Evolutionary conservation across 2,797 vertebrate genomes (phyloP).

Genomic region (Anguilla marmorata): DNA sequence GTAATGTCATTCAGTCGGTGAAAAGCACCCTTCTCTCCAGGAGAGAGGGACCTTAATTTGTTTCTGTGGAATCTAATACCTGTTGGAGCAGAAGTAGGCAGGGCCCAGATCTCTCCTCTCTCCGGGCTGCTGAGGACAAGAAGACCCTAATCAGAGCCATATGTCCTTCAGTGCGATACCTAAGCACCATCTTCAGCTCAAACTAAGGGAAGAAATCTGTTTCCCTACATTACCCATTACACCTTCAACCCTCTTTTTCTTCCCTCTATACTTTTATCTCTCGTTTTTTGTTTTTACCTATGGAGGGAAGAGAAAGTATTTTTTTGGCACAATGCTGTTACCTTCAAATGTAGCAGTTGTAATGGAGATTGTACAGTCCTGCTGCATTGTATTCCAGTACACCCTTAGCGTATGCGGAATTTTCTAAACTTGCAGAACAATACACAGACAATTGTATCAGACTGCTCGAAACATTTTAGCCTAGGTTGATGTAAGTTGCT

Average conservation of each 20-base stretch:
- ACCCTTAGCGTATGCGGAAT: no score
- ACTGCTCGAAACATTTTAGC: no score
- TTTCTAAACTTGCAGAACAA: no score
- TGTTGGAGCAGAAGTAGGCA: conserved; percentile 54
- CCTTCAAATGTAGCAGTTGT: conserved; percentile 39
- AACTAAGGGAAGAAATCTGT: neutral
- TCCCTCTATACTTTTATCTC: conserved; percentile 39
- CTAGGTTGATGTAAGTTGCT: no score
- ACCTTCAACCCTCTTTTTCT: neutral
- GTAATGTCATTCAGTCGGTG: conserved; percentile 65
- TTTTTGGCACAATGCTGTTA: conserved; percentile 57
- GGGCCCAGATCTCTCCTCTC: conserved; percentile 29
- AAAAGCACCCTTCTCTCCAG: conserved; percentile 66
- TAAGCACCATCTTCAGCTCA: conserved; percentile 32
- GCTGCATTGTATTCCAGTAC: no score
- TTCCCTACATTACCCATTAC: neutral
- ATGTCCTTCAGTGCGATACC: conserved; percentile 30
- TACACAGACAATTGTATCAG: no score
- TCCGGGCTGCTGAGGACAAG: conserved; percentile 43
- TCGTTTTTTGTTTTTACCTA: conserved; percentile 60
- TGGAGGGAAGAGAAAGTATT: conserved; percentile 64
- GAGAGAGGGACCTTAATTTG: conserved; percentile 62
- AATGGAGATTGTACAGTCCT: no score
- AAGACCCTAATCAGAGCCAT: conserved; percentile 66
- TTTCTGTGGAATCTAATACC: conserved; percentile 59